Percentiles rank a stretch among this genome's conserved stretches.
Conservation (phyloP, 2,888 invertebrate species). For the Chaetogeoica ovagalla region DNA sequence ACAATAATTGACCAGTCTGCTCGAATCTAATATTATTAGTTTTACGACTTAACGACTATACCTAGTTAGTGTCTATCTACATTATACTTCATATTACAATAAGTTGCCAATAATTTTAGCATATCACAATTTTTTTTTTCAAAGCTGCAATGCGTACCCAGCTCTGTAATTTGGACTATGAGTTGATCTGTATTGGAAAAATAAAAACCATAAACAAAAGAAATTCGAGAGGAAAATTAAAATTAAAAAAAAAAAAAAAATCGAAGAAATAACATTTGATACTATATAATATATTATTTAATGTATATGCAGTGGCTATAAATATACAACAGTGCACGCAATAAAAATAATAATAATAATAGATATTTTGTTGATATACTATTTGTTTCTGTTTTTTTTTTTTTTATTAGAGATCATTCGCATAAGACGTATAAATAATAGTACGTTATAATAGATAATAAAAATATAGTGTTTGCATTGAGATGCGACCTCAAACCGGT, state of each 20-base stretch:
- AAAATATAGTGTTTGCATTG: not conserved
- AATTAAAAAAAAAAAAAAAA: slow-evolving; percentile 39
- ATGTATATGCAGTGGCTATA: slow-evolving; percentile 14
- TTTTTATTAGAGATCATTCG: slow-evolving; percentile 42
- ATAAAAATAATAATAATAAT: not conserved
- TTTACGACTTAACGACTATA: slow-evolving; percentile 35
- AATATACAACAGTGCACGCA: slow-evolving; percentile 1
- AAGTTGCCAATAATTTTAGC: slow-evolving; percentile 47
- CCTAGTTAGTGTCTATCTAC: slow-evolving; percentile 48
- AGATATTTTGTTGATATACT: slow-evolving; percentile 31
- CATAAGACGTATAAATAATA: slow-evolving; percentile 1
- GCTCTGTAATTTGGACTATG: slow-evolving; percentile 52
- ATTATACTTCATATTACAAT: slow-evolving; percentile 37
- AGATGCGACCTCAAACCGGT: slow-evolving; percentile 48
- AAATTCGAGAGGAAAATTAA: slow-evolving; percentile 25
- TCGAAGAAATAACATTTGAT: slow-evolving; percentile 47
- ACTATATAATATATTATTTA: slow-evolving; percentile 5
- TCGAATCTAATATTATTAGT: slow-evolving; percentile 39
- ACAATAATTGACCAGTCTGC: slow-evolving; percentile 44
- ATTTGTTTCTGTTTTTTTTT: slow-evolving; percentile 6
- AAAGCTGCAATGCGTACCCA: slow-evolving; percentile 53
- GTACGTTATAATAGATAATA: not conserved
- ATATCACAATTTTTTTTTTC: slow-evolving; percentile 51
- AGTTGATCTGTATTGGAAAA: slow-evolving; percentile 50
- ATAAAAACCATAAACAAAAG: slow-evolving; percentile 52